Base-by-base conservation (phyloP, 2,797 vertebrate genomes). In the Brachyrhaphis roseni region DNA sequence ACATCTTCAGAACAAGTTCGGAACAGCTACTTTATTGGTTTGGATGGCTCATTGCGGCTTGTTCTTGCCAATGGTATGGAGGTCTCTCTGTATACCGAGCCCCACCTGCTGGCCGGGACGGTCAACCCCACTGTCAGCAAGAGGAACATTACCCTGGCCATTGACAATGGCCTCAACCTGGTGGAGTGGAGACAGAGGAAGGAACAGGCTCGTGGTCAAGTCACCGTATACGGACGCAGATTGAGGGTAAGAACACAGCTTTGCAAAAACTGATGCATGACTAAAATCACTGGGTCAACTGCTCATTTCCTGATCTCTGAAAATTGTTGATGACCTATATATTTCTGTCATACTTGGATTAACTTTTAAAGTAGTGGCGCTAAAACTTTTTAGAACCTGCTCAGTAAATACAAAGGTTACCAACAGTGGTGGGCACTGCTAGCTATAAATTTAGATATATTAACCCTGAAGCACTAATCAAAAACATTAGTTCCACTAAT, bases 51-150 rank as follows among this genome's bases (percentile, higher is more conserved):
- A 0, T 95, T 99, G 89, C 94, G 97, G 4, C 94, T 99, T 76
- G 97, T 99, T 84, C 92, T 99, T 8, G 98, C 98, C 84, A 99
- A 99, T 0, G 98, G 98, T n/a, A 99, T 99, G 98, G 98, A 99
- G 89, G 98, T 99, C 88, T 97, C 97, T 0, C 94, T 99, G 87
- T 97, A 99, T 91, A 99, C 98, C 0, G 98, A 99, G 89, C 98
- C 98, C 0, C 98, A 99, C 92, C 96, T 99, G 66, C 95, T 99
- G 92, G 97, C 98, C 0, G 97, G 98, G 80, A 99, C 98, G 0
- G 97, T 99, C 86, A 99, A 98, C 94, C 98, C 98, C 59, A 99
- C 98, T 0, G 97, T 99, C 87, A 98, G 98, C 92, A 98, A 96
- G 93, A 97, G 98, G 90, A 99, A 99, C 0, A 97, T 99, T 78